These are phyloP conservation scores for Hydroisotoma schaefferi DNA, from an alignment of 2,888 invertebrate genomes.

Conservation along the genomic window DNA sequence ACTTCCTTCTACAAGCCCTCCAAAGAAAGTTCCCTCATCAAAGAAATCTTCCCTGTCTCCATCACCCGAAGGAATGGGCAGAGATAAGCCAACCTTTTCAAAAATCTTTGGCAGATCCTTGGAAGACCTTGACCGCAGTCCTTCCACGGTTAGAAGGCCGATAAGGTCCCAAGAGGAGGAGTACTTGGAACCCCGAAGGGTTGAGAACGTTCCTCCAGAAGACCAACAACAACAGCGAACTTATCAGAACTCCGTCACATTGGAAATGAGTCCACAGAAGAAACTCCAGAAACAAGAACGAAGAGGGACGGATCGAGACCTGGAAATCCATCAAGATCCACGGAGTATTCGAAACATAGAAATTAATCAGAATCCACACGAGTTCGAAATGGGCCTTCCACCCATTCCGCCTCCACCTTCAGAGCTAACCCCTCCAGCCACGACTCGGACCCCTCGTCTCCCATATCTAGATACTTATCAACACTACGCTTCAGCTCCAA, in stretches of 20 bases:
- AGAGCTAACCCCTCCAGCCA: too few relatives aligned
- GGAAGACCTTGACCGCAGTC: background rate
- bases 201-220: background rate
- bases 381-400: too few relatives aligned
- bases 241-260: too few relatives aligned
- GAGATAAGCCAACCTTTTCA: background rate
- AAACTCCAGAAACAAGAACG: too few relatives aligned
- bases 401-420: too few relatives aligned
- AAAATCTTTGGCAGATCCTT: constrained; percentile 5
- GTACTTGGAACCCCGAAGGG: background rate
- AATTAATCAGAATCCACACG: too few relatives aligned
- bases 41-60: background rate
- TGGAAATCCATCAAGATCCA: too few relatives aligned
- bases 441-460: too few relatives aligned
- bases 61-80: background rate
- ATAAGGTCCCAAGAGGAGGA: background rate
- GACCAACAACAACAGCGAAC: background rate
- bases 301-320: too few relatives aligned
- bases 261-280: too few relatives aligned
- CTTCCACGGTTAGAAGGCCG: background rate
- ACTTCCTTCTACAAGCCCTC: background rate
- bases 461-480: too few relatives aligned
- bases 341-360: too few relatives aligned
- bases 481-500: constrained; percentile 2
- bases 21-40: background rate